Evolutionary conservation across 2,888 invertebrate species (phyloP).

Genomic region (Vanessa cardui): DNA sequence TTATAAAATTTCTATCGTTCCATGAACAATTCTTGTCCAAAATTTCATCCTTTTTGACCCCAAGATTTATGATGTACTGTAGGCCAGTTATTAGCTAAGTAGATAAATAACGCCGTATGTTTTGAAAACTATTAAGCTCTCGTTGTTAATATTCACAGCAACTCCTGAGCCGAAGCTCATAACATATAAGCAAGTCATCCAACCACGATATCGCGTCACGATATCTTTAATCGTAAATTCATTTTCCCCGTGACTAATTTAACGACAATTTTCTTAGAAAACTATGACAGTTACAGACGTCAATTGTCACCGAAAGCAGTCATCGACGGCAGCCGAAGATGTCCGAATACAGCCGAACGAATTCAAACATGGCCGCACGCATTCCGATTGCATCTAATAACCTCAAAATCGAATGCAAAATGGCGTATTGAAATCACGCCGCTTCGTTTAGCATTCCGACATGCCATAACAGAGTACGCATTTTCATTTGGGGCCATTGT

Average conservation of each 20-base stretch:
- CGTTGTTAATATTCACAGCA: background rate
- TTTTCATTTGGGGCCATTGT: constrained; percentile 82
- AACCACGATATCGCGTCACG: background rate
- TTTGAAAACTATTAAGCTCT: background rate
- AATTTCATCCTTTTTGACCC: too few relatives aligned
- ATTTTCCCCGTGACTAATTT: constrained; percentile 19
- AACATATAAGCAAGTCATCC: background rate
- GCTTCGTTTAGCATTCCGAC: constrained; percentile 80
- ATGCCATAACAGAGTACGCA: constrained; percentile 78
- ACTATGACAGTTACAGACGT: constrained; percentile 67
- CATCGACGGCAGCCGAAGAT: constrained; percentile 60
- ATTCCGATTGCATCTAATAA: constrained; percentile 83
- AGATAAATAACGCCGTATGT: too few relatives aligned
- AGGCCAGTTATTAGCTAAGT: too few relatives aligned
- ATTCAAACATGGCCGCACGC: constrained; percentile 75
- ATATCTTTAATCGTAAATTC: constrained; percentile 9
- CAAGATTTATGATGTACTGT: too few relatives aligned
- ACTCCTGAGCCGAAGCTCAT: background rate
- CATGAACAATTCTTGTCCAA: too few relatives aligned
- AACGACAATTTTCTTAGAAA: constrained; percentile 61
- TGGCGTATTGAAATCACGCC: constrained; percentile 80
- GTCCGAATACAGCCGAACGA: constrained; percentile 68
- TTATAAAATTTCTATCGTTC: too few relatives aligned
- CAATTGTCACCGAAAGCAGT: constrained; percentile 65
- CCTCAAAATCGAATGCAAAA: constrained; percentile 82